A percentile compares a stretch with the other conserved stretches of the same genome.
Evolutionary conservation across 2,113 vertebrate species (phyloP).

Genomic region (Empidonax alnorum): DNA sequence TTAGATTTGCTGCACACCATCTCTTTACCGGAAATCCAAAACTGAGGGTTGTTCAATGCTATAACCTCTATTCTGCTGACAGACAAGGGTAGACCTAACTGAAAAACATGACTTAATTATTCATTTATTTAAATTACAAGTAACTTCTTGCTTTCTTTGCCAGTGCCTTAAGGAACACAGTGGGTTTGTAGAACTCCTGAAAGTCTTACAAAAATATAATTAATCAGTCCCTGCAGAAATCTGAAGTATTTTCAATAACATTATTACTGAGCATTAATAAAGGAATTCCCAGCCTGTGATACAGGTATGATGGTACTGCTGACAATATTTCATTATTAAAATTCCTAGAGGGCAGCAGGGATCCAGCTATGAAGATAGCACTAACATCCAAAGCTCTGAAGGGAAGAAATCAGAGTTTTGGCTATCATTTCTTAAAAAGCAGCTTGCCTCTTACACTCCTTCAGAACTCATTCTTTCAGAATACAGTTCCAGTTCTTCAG

Average conservation of each 20-base stretch:
- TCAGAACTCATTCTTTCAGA: not conserved
- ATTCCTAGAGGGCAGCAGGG: constrained; percentile 55
- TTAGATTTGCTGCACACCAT: not conserved
- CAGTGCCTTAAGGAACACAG: not conserved
- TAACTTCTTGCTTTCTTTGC: not conserved
- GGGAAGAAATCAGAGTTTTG: not conserved
- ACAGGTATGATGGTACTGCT: not conserved
- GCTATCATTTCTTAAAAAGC: not conserved
- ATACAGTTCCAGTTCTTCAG: not conserved
- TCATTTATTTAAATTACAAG: constrained; percentile 8
- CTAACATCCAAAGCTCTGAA: not conserved
- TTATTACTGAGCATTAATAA: not conserved
- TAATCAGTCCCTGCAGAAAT: not conserved
- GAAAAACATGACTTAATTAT: constrained; percentile 16
- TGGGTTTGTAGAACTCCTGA: not conserved
- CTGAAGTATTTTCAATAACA: not conserved
- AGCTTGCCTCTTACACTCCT: not conserved
- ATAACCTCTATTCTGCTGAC: not conserved
- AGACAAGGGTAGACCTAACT: not conserved
- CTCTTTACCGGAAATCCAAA: not conserved
- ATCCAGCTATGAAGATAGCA: not conserved
- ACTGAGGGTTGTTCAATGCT: not conserved
- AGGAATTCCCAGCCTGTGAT: not conserved
- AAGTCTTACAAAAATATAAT: not conserved
- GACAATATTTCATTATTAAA: constrained; percentile 6